Evolutionary conservation across 1,140 invertebrate species (phyloP).

Genomic region (Cydia fagiglandana): DNA sequence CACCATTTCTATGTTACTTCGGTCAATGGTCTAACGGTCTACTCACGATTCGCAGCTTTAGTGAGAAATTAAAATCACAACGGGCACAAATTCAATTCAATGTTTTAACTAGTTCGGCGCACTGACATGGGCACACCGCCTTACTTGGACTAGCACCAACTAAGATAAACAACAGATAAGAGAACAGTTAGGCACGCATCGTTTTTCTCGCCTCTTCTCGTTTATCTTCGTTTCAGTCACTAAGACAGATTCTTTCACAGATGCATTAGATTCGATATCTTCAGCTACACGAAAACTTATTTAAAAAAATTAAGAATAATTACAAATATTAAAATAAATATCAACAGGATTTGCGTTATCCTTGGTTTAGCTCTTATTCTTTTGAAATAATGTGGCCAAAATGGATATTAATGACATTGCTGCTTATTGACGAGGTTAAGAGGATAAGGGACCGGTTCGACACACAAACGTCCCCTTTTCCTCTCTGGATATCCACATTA

Average conservation of each 20-base stretch:
- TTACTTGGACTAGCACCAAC: constrained; percentile 28
- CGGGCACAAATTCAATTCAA: neutral
- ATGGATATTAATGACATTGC: too few relatives aligned
- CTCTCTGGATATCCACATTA: too few relatives aligned
- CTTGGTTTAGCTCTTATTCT: too few relatives aligned
- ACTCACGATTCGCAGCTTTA: neutral
- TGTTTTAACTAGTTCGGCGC: neutral
- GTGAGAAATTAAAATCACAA: neutral
- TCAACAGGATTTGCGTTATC: too few relatives aligned
- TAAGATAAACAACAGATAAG: constrained; percentile 30
- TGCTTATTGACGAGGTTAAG: too few relatives aligned
- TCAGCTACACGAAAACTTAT: neutral
- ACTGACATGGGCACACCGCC: neutral
- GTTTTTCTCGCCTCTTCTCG: constrained; percentile 19
- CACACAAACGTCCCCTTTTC: too few relatives aligned
- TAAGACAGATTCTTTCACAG: neutral
- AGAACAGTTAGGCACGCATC: constrained; percentile 4
- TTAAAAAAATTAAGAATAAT: too few relatives aligned
- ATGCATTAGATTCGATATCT: neutral
- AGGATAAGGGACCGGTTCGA: too few relatives aligned
- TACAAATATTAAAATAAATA: too few relatives aligned
- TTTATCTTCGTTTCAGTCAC: constrained; percentile 7
- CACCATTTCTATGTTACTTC: neutral
- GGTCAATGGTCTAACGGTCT: neutral
- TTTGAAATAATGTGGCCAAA: too few relatives aligned